These are phyloP conservation scores for Pollenia griseotomentosa DNA, from an alignment of 2,888 invertebrate species.

Conservation along the genomic window DNA sequence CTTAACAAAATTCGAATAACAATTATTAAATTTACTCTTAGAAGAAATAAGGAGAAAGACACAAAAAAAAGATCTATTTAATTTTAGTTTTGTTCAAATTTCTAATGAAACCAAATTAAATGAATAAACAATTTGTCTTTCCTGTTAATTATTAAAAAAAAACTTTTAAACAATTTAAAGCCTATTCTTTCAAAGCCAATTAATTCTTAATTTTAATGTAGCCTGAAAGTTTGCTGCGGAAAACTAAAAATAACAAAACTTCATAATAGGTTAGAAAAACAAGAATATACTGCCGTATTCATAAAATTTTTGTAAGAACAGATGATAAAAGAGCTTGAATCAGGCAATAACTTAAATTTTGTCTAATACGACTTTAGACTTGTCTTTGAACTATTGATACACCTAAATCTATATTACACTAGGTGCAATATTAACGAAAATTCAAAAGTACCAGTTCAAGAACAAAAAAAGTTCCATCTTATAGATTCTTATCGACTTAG, in stretches of 20 bases:
- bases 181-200: not conserved
- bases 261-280: not conserved
- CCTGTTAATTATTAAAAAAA: not conserved
- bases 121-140: not conserved
- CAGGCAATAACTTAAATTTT: no score
- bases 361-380: no score
- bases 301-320: no score
- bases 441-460: no score
- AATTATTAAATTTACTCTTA: not conserved
- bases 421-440: no score
- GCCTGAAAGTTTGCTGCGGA: slow-evolving; percentile 1
- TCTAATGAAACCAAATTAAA: not conserved
- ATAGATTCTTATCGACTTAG: no score
- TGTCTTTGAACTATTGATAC: no score
- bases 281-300: no score
- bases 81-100: not conserved
- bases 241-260: not conserved
- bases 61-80: not conserved
- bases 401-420: no score
- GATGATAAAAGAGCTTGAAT: no score
- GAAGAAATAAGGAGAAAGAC: not conserved
- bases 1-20: not conserved
- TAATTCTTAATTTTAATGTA: not conserved
- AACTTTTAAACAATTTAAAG: not conserved
- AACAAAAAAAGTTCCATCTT: no score